A percentile compares a stretch with the other conserved stretches of the same genome.
These are phyloP conservation scores for Anguilla pacifica DNA, from an alignment of 2,797 vertebrate genomes.

Conservation along the genomic window DNA sequence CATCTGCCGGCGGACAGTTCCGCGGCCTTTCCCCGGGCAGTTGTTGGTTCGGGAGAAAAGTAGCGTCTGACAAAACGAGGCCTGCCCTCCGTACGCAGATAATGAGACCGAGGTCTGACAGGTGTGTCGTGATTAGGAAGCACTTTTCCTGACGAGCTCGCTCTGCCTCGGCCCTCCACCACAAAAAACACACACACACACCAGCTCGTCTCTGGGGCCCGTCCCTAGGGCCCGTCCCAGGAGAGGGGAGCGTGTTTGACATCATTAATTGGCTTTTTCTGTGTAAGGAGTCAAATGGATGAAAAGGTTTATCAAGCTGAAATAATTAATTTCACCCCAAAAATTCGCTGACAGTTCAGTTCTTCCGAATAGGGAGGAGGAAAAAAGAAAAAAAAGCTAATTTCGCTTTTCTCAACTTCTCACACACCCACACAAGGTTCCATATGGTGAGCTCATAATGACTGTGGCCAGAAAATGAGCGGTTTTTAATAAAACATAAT, in stretches of 20 bases:
- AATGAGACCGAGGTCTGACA: slow-evolving; percentile 86
- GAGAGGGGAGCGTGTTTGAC: slow-evolving; percentile 96
- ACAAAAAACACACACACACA: slow-evolving; percentile 96
- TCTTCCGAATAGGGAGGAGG: slow-evolving; percentile 64
- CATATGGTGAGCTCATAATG: slow-evolving; percentile 76
- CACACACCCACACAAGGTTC: slow-evolving; percentile 43
- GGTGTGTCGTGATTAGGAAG: slow-evolving; percentile 88
- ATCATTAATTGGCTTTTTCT: slow-evolving; percentile 99
- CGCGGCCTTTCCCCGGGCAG: slow-evolving; percentile 75
- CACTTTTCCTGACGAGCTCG: slow-evolving; percentile 66
- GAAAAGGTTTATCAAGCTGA: slow-evolving; percentile 99
- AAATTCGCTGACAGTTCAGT: slow-evolving; percentile 99
- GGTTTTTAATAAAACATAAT: slow-evolving; percentile 91
- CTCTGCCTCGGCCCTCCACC: slow-evolving; percentile 73
- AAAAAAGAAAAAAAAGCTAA: slow-evolving; percentile 73
- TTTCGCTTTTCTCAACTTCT: slow-evolving; percentile 69
- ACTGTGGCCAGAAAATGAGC: slow-evolving; percentile 74
- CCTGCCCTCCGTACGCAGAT: slow-evolving; percentile 86
- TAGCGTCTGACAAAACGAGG: slow-evolving; percentile 85
- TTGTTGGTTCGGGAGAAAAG: slow-evolving; percentile 81
- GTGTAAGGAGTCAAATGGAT: slow-evolving; percentile 97
- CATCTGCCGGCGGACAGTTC: slow-evolving; percentile 82
- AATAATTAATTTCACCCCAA: slow-evolving; percentile 96
- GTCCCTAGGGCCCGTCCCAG: slow-evolving; percentile 70
- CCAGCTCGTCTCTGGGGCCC: slow-evolving; percentile 41